Evolutionary conservation across 2,113 vertebrate species (phyloP), one percentile per base, ranked within the genome.

Genomic region (Stigmatopora argus): DNA sequence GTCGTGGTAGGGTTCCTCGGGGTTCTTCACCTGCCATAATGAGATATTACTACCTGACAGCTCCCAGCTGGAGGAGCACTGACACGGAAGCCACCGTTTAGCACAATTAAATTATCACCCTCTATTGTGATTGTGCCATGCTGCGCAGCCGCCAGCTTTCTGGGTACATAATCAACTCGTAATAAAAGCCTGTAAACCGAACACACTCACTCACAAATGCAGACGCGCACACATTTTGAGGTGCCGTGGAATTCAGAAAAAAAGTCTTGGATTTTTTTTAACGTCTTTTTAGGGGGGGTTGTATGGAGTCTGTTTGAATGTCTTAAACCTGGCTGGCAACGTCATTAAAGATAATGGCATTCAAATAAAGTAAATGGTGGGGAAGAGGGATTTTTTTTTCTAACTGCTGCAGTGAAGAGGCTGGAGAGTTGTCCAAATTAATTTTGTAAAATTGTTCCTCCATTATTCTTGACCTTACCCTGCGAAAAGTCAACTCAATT

Each of bases 81-180:
- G 92, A 83, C 84, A 83, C 80, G 67, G 91, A 93, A 93, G 92
- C 92, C 91, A 84, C 89, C 92, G 91, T 91, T 93, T 93, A 94
- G 92, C 91, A 95, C 92, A 94, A 95, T 96, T 93, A 94, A 94
- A 93, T 95, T 93, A 93, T 93, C 92, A 93, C 92, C 92, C 92
- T 93, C 89, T 79, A 92, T 94, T 94, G 93, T 95, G 92, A 93
- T 90, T 92, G 92, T 77, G 85, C 78, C 90, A 88, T 86, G 91
- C 87, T 89, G 89, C 88, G 90, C 88, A 91, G 90, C 89, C 91
- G 81, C 87, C 91, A 91, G 89, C 85, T 90, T 90, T 90, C 89
- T 89, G 79, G 82, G 90, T 83, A 82, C 78, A 81, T 82, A 85
- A 89, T 85, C 81, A 78, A 69, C 78, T 70, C 68, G 45, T 73